These are phyloP conservation scores for Ovis canadensis DNA, from an alignment of 2,113 vertebrate genomes.

Conservation along the genomic window DNA sequence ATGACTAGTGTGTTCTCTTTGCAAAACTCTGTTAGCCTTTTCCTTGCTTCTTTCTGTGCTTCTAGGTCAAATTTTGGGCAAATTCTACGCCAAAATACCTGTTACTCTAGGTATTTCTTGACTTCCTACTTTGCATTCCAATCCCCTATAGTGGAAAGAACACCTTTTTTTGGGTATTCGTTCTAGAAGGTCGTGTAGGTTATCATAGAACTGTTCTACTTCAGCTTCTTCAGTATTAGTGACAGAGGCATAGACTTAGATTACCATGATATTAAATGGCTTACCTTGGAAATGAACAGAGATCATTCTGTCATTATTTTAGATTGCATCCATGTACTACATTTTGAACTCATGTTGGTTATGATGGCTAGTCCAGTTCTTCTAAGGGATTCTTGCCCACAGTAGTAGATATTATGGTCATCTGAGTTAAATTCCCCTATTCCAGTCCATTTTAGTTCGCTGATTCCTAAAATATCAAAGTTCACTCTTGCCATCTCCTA, in stretches of 20 bases:
- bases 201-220: neutral
- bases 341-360: neutral
- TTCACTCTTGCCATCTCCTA: neutral
- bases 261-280: neutral
- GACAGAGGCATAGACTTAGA: neutral
- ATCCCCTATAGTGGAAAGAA: neutral
- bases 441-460: neutral
- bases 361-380: neutral
- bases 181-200: neutral
- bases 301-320: neutral
- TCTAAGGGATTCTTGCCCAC: neutral
- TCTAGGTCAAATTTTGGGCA: neutral
- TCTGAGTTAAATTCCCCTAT: neutral
- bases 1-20: neutral
- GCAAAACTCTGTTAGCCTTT: neutral
- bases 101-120: neutral
- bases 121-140: neutral
- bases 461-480: neutral
- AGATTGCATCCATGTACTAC: neutral
- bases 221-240: neutral
- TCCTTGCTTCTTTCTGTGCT: neutral
- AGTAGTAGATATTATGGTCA: neutral
- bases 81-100: neutral
- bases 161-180: rapidly evolving
- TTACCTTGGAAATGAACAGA: neutral